phyloP scores from a whole-genome alignment of 2,888 invertebrate species.

The Diarsia brunnea region DNA sequence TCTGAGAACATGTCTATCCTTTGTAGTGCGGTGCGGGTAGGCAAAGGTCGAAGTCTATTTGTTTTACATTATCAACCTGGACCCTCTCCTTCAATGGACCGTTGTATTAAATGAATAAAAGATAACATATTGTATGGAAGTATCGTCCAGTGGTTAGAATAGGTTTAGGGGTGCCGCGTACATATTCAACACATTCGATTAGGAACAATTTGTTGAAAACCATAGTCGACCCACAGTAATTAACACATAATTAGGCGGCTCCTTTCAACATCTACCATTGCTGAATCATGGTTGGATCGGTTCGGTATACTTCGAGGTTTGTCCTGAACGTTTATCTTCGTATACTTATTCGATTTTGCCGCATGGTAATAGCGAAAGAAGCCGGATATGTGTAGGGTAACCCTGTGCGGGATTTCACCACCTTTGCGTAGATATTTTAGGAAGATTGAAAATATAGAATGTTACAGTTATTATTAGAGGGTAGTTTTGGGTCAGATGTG shows the following conservation, averaged over 20 bases:
- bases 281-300: background rate
- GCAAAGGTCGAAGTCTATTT: conserved; percentile 56
- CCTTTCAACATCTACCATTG: background rate
- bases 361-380: background rate
- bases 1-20: conserved; percentile 30
- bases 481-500: background rate
- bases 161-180: background rate
- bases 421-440: conserved; percentile 24
- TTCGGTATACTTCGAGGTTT: background rate
- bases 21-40: conserved; percentile 35
- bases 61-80: conserved; percentile 65
- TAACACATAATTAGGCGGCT: background rate
- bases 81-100: conserved; percentile 38
- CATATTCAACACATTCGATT: background rate
- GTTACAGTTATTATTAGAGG: background rate
- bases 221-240: background rate
- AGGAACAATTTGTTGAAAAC: background rate
- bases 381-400: background rate
- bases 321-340: background rate
- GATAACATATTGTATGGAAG: conserved; percentile 43
- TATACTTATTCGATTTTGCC: background rate
- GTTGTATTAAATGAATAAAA: conserved; percentile 57
- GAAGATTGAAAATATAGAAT: conserved; percentile 1
- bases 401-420: background rate
- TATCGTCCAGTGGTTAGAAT: conserved; percentile 2